Percentiles rank a stretch among this genome's conserved stretches.
Conservation (phyloP, 2,888 invertebrate genomes). For the Protula sp. region DNA sequence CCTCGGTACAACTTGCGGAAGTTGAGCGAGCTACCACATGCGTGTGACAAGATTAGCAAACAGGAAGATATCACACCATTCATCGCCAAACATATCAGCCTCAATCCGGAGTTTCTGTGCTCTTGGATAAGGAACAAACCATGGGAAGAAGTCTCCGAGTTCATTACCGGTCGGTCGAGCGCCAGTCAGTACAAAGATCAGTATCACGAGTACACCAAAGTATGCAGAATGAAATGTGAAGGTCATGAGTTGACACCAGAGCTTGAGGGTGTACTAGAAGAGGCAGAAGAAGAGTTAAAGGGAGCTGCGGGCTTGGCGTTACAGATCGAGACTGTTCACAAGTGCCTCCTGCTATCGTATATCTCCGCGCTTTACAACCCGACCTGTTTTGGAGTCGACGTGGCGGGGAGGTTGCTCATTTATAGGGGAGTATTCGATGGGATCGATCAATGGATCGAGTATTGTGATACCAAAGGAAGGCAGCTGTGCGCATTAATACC, state of each 20-base stretch:
- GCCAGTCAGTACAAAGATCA: neutral
- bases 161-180: neutral
- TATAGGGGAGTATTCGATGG: neutral
- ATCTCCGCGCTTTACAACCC: neutral
- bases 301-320: neutral
- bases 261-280: neutral
- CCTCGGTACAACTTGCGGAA: neutral
- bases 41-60: neutral
- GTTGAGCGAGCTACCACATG: neutral
- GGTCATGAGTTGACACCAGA: neutral
- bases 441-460: neutral
- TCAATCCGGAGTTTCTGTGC: neutral
- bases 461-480: neutral
- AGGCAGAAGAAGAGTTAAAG: neutral
- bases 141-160: neutral
- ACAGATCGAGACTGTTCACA: neutral
- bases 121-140: neutral
- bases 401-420: neutral
- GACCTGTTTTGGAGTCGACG: neutral
- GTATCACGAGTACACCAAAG: neutral
- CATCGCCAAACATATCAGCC: neutral
- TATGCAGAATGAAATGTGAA: neutral
- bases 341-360: neutral
- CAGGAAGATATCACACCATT: neutral
- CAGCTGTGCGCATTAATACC: neutral